phyloP scores from a whole-genome alignment of 1,140 invertebrate genomes.

The Zaprionus camerounensis region DNA sequence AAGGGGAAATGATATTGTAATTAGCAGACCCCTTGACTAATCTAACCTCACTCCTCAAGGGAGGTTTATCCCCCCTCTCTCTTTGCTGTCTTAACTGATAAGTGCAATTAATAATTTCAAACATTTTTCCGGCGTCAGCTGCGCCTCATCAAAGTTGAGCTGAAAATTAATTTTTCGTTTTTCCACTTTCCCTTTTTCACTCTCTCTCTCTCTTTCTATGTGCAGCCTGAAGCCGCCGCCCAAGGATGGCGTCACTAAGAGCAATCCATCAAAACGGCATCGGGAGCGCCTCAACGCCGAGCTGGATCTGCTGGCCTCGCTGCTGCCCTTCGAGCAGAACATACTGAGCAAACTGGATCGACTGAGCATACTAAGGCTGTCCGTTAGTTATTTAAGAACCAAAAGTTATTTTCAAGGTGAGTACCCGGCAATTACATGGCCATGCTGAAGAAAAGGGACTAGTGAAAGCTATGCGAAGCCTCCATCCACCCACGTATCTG shows the following conservation, averaged over 20 bases:
- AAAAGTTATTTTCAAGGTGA: slow-evolving; percentile 99
- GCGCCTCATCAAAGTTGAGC: slow-evolving; percentile 39
- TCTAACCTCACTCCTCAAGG: not conserved
- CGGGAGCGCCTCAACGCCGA: slow-evolving; percentile 98
- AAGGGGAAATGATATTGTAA: slow-evolving; percentile 46
- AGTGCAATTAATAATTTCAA: slow-evolving; percentile 80
- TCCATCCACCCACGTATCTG: not conserved
- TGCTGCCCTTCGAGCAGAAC: slow-evolving; percentile 99
- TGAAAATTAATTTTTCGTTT: slow-evolving; percentile 57
- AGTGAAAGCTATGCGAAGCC: slow-evolving; percentile 12
- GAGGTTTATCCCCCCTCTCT: not conserved
- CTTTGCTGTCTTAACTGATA: slow-evolving; percentile 64
- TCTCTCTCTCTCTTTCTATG: slow-evolving; percentile 83
- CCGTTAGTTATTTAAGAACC: slow-evolving; percentile 98
- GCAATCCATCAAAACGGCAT: slow-evolving; percentile 99
- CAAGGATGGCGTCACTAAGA: slow-evolving; percentile 98
- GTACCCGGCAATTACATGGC: slow-evolving; percentile 57
- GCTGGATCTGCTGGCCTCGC: slow-evolving; percentile 97
- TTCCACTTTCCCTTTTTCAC: slow-evolving; percentile 47
- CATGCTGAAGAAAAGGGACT: not conserved
- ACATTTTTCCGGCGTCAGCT: slow-evolving; percentile 62
- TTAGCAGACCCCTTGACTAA: slow-evolving; percentile 65
- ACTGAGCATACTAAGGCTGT: slow-evolving; percentile 97
- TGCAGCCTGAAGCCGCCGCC: slow-evolving; percentile 96
- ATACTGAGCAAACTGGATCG: slow-evolving; percentile 99